Conservation (phyloP, 2,888 invertebrate genomes). For the Adineta ricciae region DNA sequence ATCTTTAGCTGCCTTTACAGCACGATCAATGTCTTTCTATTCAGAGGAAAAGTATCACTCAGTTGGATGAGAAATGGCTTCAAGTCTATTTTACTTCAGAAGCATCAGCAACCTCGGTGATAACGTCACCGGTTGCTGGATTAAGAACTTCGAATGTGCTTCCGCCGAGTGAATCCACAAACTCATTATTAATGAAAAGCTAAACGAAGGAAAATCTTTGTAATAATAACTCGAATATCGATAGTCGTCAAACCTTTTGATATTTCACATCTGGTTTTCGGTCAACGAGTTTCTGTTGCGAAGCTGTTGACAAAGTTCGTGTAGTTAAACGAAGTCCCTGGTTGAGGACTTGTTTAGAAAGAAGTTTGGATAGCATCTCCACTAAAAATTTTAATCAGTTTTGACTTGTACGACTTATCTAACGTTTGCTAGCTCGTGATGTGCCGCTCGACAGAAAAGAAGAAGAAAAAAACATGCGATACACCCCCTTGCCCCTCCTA, state of each 20-base stretch:
- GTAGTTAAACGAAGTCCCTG: neutral
- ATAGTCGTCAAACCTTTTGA: neutral
- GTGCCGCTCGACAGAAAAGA: neutral
- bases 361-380: neutral
- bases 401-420: neutral
- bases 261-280: neutral
- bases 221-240: no score
- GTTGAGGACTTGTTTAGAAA: neutral
- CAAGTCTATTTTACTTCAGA: constrained; percentile 47
- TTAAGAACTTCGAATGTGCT: constrained; percentile 38
- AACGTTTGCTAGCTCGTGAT: neutral
- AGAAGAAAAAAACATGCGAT: neutral
- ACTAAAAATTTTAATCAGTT: neutral
- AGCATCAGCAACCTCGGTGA: constrained; percentile 69
- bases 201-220: constrained; percentile 36
- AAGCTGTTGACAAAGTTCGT: neutral
- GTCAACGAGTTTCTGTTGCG: neutral
- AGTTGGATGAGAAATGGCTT: neutral
- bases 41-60: constrained; percentile 41
- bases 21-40: constrained; percentile 49
- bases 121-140: constrained; percentile 57
- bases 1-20: constrained; percentile 42
- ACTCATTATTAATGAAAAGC: constrained; percentile 54
- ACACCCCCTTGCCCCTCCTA: neutral
- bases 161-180: constrained; percentile 37